Percentiles rank a stretch among this genome's conserved stretches.
These are phyloP conservation scores for Nymphalis c-album DNA, from an alignment of 2,888 invertebrate genomes.

Conservation along the genomic window DNA sequence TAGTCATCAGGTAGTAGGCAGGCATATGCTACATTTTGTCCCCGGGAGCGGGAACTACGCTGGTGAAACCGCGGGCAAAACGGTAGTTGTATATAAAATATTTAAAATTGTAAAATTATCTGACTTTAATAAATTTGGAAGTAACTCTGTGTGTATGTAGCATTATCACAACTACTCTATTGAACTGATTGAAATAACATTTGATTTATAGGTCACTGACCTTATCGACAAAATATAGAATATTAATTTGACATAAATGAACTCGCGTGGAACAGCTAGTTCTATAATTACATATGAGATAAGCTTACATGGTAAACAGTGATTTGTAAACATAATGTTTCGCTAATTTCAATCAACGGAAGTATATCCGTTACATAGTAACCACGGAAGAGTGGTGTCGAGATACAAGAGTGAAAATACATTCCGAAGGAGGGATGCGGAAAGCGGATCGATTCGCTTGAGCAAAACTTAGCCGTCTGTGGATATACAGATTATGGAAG, in stretches of 20 bases:
- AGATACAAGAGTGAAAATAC: slow-evolving; percentile 74
- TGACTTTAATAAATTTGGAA: no score
- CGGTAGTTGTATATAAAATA: no score
- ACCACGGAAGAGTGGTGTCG: slow-evolving; percentile 72
- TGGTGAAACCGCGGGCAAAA: no score
- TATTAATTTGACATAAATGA: neutral
- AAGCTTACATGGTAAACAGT: slow-evolving; percentile 1
- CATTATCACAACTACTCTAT: no score
- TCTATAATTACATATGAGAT: neutral
- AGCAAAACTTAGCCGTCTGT: slow-evolving; percentile 20
- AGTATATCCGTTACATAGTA: slow-evolving; percentile 43
- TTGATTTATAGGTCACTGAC: no score
- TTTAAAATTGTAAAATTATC: no score
- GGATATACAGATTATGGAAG: slow-evolving; percentile 14
- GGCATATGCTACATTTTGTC: no score
- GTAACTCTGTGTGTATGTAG: no score
- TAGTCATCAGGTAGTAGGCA: no score
- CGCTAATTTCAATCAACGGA: slow-evolving; percentile 30
- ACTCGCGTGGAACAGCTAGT: neutral
- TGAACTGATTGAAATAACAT: no score
- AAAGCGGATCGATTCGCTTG: slow-evolving; percentile 53
- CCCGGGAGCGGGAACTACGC: no score
- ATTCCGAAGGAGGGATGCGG: slow-evolving; percentile 52
- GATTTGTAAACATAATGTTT: slow-evolving; percentile 8
- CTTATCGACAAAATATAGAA: no score